Evolutionary conservation across 1,140 invertebrate species (phyloP), one percentile per base, ranked within the genome.

Genomic region (Platorchestia sp.): DNA sequence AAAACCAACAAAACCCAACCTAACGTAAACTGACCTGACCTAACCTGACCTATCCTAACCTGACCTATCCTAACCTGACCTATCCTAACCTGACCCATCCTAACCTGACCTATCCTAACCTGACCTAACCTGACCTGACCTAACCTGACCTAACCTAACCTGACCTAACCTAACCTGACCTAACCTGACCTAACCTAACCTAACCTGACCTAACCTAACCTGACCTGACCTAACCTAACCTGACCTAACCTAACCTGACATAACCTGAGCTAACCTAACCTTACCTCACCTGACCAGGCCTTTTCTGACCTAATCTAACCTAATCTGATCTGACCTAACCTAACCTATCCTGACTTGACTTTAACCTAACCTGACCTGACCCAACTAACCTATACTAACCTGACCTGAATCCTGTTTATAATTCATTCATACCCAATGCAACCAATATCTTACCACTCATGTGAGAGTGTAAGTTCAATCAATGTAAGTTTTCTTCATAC

Each of bases 11-110:
- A 75, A 75, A 75, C 59, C 14, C 59, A 19, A 75, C 75, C 22
- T n/a, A n/a, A n/a, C n/a, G n/a, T n/a, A n/a, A n/a, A n/a, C n/a
- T n/a, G n/a, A n/a, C n/a, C n/a, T n/a, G 22, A 93, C 47, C 47
- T 87, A 75, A 93, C 47, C 47, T 59, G 86, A 95, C 95, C 75
- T 95, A 86, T 95, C 95, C 47, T 90, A 75, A 95, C 95, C 95
- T 95, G 86, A 95, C 95, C 75, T 95, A 95, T 95, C 95, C 95
- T 86, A 44, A 95, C 95, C 95, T 41, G 86, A 95, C 95, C 95
- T 95, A 87, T 95, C 95, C 75, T 42, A 44, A 95, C 95, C 95
- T 75, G 93, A 95, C 47, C 75, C n/a, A 27, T 43, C 95, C 47
- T 16, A 95, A 95, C 95, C 95, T 95, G 16, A 95, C 95, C 95